Evolutionary conservation across 2,797 vertebrate species (phyloP).

Genomic region (Harpagifer antarcticus): DNA sequence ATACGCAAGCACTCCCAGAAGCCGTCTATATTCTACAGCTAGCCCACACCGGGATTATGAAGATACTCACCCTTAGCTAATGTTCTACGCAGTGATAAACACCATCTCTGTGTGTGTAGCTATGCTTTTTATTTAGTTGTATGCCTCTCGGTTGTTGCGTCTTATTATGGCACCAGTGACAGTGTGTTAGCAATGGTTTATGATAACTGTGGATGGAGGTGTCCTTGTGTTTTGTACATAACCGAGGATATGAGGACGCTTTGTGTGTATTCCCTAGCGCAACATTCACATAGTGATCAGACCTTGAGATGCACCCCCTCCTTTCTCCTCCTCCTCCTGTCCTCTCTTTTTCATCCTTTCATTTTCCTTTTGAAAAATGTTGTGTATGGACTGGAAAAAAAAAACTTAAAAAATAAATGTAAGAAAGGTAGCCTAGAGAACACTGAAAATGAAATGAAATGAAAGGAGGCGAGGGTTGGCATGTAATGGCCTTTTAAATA

Average conservation of each 20-base stretch:
- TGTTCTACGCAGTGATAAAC: conserved; percentile 28
- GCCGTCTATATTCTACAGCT: not conserved
- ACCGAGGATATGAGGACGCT: conserved; percentile 23
- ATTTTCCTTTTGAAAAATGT: conserved; percentile 37
- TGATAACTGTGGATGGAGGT: conserved; percentile 13
- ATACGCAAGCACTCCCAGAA: not conserved
- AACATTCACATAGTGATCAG: conserved; percentile 48
- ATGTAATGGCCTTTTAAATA: not conserved
- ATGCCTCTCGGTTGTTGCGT: not conserved
- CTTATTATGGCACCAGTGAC: conserved; percentile 8
- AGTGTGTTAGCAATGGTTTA: not conserved
- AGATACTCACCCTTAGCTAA: conserved; percentile 36
- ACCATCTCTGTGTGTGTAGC: not conserved
- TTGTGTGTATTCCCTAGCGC: conserved; percentile 33
- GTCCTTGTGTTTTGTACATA: conserved; percentile 41
- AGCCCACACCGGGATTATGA: conserved; percentile 37
- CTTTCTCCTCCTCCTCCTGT: conserved; percentile 25
- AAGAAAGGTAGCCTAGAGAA: conserved; percentile 12
- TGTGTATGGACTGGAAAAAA: conserved; percentile 22
- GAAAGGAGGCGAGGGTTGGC: not conserved
- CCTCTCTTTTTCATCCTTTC: conserved; percentile 53
- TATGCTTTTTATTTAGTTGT: not conserved
- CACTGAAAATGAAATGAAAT: not conserved
- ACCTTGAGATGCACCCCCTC: conserved; percentile 53
- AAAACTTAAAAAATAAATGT: conserved; percentile 25